Base-by-base conservation (phyloP, 1,140 invertebrate genomes). In the Penaeus indicus region DNA sequence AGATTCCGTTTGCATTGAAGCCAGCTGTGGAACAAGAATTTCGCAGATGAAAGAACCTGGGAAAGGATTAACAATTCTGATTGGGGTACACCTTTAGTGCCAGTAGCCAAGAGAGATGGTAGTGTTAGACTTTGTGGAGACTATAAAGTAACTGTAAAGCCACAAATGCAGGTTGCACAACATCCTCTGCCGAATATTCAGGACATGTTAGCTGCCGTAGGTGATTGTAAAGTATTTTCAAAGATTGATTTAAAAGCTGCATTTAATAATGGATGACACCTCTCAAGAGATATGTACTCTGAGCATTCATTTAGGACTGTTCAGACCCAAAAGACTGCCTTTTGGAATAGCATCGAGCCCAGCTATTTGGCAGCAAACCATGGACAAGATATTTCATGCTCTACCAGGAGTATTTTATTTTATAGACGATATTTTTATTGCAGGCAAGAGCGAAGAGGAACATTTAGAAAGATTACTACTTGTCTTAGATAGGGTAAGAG, bases 91-190 rank as follows among this genome's bases (percentile, higher is more conserved):
- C 38, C 38, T 42, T 42, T 42, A 42, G 38, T 42, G 3, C 38
- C 38, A 42, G 5, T 42, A 42, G 38, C 38, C 7, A 42, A 42
- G 38, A 42, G 38, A 42, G 38, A 42, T 42, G 38, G 38, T 42
- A 42, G 3, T 42, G 38, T 42, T 7, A 42, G 38, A 42, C 38
- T 42, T 42, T 42, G 92, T 89, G 93, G 92, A 0, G 92, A 93
- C 90, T 93, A 90, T 91, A 93, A 93, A 87, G 86, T 92, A 25
- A 93, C 92, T 8, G 42, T 93, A 19, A 94, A 94, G 90, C 91
- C 89, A 72, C 81, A 90, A 54, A 88, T 93, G n/a, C 21, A 90
- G 63, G 80, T 90, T 47, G 90, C 91, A 69, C 91, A 92, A 42
- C 91, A 93, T 88, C 92, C 92, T 5, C 79, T 93, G 11, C 92